Evolutionary conservation across 1,140 invertebrate species (phyloP), one percentile per base, ranked within the genome.

Genomic region (Lepeophtheirus salmonis): DNA sequence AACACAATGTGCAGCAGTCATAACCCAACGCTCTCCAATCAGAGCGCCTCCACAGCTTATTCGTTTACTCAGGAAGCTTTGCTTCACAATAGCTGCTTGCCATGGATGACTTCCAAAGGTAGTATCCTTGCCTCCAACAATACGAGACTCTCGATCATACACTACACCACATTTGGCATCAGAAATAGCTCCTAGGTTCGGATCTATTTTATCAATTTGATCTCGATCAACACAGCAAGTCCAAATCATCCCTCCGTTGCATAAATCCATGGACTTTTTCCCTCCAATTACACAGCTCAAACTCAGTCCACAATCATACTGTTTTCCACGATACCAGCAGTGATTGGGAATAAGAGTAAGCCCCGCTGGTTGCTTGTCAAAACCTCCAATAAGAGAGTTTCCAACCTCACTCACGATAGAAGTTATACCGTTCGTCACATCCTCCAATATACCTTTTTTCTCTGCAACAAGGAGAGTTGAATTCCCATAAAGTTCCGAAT

Each of bases 1-100:
- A 69, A 48, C 84, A 70, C 86, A 89, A 71, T 89, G 86, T 17
- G 85, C 85, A 0, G 86, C 86, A 0, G 85, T 89, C 4, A 91
- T 79, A 1, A 92, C 83, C 86, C 86, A 90, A 72, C 83, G 74
- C 65, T 89, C 84, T 62, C 86, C 89, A 56, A 91, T 75, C n/a
- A 94, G 71, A 0, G 86, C 85, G 2, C 86, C 89, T 1, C 89
- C 89, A 68, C 89, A 92, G 1, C 87, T 86, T 1, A 92, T 77
- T 67, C 91, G 87, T 68, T 89, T 87, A 50, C 82, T 83, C 12
- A 92, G 72, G 67, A 91, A 91, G 25, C 84, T 84, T 23, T 85
- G 84, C 70, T 92, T 94, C 60, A 92, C 88, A 22, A 94, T 80
- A 4, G 89, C 89, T 18, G 85, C 89, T 76, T 91, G 87, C 88